Conservation (phyloP, 2,797 vertebrate species). For the Pseudomugil tenellus region DNA sequence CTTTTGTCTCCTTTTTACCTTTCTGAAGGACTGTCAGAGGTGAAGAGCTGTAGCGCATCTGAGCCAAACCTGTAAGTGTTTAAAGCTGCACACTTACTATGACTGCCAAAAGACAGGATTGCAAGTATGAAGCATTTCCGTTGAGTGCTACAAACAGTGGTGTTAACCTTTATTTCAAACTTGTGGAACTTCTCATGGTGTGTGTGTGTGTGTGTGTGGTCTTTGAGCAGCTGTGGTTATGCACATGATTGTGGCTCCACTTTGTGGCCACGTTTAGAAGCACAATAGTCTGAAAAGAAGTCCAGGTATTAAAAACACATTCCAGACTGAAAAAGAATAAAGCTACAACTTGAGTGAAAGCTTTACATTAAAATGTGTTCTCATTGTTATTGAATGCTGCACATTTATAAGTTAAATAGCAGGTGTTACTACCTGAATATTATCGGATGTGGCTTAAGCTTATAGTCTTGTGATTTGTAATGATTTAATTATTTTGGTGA, state of each 20-base stretch:
- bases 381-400: conserved; percentile 7
- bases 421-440: conserved; percentile 1
- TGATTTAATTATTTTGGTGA: conserved; percentile 17
- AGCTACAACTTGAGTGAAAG: not conserved
- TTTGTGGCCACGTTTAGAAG: conserved; percentile 47
- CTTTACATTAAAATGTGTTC: conserved; percentile 4
- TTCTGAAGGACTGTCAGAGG: not conserved
- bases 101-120: not conserved
- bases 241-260: conserved; percentile 43
- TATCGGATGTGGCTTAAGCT: conserved; percentile 11
- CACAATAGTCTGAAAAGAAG: conserved; percentile 15
- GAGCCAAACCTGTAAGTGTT: not conserved
- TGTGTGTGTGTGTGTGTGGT: not conserved
- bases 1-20: conserved; percentile 40
- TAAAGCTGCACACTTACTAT: not conserved
- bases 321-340: not conserved
- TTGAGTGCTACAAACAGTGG: not conserved
- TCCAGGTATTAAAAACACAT: conserved; percentile 1
- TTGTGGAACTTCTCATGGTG: not conserved
- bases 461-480: conserved; percentile 26
- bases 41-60: conserved; percentile 12
- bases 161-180: not conserved
- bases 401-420: conserved; percentile 11
- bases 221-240: not conserved
- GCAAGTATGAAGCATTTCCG: not conserved